phyloP scores from a whole-genome alignment of 2,888 invertebrate species.

The Harpagoxenus sublaevis region DNA sequence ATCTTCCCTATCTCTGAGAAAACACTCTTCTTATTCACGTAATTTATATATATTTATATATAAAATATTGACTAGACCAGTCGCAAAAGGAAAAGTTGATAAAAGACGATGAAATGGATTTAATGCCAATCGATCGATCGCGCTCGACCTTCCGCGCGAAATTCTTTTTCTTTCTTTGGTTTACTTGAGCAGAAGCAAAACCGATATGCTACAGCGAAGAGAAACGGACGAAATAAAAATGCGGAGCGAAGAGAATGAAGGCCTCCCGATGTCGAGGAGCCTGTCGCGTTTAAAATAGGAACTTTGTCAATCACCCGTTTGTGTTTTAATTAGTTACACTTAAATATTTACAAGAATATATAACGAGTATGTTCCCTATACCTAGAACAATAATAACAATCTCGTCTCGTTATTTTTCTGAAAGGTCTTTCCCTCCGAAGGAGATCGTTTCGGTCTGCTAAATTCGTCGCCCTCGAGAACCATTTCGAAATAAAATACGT shows the following conservation, averaged over 20 bases:
- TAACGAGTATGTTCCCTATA: constrained; percentile 69
- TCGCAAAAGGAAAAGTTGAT: constrained; percentile 64
- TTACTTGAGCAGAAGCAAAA: constrained; percentile 68
- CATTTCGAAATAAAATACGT: constrained; percentile 23
- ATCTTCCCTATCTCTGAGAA: constrained; percentile 62
- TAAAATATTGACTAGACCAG: constrained; percentile 80
- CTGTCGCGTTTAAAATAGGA: constrained; percentile 84
- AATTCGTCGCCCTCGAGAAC: constrained; percentile 8
- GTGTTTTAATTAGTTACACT: constrained; percentile 65
- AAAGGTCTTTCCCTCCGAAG: neutral
- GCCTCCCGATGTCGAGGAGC: constrained; percentile 56
- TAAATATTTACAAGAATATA: constrained; percentile 78
- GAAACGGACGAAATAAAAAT: constrained; percentile 46
- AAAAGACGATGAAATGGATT: constrained; percentile 33
- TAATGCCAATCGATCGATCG: constrained; percentile 18
- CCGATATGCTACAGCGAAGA: constrained; percentile 31
- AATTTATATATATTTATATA: constrained; percentile 69
- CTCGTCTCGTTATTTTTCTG: constrained; percentile 33
- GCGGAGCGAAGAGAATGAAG: constrained; percentile 6
- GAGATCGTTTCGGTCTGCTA: constrained; percentile 14
- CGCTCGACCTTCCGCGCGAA: constrained; percentile 55
- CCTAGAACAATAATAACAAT: constrained; percentile 81
- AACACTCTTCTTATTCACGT: constrained; percentile 59
- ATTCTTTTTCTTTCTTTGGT: constrained; percentile 26
- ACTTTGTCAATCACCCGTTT: constrained; percentile 84